Evolutionary conservation across 2,797 vertebrate genomes (phyloP).

Genomic region (Dendrocincla tyrannina): DNA sequence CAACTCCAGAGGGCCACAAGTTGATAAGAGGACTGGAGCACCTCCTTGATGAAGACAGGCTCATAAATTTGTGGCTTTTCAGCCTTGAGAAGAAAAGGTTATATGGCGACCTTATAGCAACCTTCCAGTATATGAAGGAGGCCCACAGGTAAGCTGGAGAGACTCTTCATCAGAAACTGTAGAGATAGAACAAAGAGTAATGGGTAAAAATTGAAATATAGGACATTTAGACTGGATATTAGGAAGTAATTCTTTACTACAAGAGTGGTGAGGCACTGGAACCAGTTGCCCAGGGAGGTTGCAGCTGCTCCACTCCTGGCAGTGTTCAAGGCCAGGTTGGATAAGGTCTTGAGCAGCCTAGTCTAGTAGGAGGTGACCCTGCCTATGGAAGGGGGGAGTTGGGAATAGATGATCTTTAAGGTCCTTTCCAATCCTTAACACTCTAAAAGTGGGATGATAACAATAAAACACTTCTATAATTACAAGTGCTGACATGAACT

Average conservation of each 20-base stretch:
- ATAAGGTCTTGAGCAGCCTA: neutral
- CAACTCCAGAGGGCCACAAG: neutral
- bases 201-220: neutral
- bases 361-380: neutral
- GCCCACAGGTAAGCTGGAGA: neutral
- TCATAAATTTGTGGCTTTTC: neutral
- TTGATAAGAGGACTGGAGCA: neutral
- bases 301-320: neutral
- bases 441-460: neutral
- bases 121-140: neutral
- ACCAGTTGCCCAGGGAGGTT: neutral
- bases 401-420: neutral
- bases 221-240: neutral
- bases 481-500: neutral
- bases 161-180: neutral
- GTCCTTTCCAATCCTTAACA: neutral
- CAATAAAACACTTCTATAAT: neutral
- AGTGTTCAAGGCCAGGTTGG: neutral
- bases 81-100: no score
- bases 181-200: neutral
- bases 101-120: no score
- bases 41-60: no score
- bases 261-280: no score
- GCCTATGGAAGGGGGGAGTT: no score
- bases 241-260: neutral